These are phyloP conservation scores for Agapornis canus DNA, from an alignment of 2,797 vertebrate species.

Conservation along the genomic window DNA sequence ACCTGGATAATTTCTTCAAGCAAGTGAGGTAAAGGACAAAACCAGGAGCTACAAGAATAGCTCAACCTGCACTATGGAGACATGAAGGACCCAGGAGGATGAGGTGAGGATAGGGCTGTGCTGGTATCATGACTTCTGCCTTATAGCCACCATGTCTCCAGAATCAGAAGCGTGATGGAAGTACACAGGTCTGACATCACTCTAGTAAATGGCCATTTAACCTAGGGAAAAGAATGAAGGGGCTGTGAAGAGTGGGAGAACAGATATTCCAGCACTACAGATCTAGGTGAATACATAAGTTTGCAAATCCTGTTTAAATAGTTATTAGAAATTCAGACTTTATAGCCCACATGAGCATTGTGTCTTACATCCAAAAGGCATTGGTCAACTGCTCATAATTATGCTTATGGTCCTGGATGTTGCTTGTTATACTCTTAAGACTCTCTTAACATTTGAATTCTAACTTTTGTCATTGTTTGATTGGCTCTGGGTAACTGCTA, in stretches of 20 bases:
- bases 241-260: background rate
- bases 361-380: background rate
- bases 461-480: background rate
- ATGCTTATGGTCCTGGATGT: fast-evolving
- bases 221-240: background rate
- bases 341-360: background rate
- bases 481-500: background rate
- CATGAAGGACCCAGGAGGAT: background rate
- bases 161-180: background rate
- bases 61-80: background rate
- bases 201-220: background rate
- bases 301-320: background rate
- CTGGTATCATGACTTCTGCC: background rate
- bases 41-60: background rate
- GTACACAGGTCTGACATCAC: background rate
- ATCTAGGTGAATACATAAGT: background rate
- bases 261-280: background rate
- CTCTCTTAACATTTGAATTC: background rate
- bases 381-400: background rate
- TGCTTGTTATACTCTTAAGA: background rate
- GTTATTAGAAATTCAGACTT: background rate
- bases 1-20: background rate
- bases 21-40: background rate
- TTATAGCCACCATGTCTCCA: background rate
- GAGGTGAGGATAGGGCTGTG: background rate